Conservation (phyloP, 1,140 invertebrate genomes). For the Tribolium madens region DNA sequence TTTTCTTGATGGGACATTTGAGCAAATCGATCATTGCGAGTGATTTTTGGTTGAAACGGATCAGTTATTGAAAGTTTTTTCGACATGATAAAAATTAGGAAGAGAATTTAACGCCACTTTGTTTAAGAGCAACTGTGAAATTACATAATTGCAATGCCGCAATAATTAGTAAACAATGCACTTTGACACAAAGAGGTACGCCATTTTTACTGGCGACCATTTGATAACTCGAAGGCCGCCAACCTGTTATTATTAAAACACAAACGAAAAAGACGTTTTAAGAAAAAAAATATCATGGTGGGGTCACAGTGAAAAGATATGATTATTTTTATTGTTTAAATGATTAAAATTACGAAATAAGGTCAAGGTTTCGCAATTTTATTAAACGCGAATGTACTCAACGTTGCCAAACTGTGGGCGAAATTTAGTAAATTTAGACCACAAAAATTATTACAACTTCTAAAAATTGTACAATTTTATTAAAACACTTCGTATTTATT, state of each 20-base stretch:
- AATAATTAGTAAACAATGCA: constrained; percentile 32
- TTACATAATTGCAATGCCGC: constrained; percentile 14
- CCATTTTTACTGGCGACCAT: constrained; percentile 24
- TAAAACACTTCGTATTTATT: too few relatives aligned
- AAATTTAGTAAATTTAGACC: too few relatives aligned
- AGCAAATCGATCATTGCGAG: constrained; percentile 74
- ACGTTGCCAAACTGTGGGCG: not conserved
- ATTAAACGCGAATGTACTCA: not conserved
- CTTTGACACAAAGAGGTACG: constrained; percentile 25
- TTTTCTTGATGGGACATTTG: constrained; percentile 87
- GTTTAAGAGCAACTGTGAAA: not conserved
- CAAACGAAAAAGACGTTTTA: not conserved
- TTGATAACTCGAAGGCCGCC: not conserved
- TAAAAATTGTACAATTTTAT: too few relatives aligned
- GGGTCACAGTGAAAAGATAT: not conserved
- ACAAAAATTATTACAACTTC: too few relatives aligned
- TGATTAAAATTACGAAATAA: not conserved
- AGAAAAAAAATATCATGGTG: not conserved
- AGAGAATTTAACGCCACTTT: not conserved
- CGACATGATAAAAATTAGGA: constrained; percentile 56
- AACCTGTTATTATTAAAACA: not conserved
- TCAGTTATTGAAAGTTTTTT: constrained; percentile 62
- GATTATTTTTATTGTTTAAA: not conserved
- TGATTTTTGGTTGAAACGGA: constrained; percentile 71
- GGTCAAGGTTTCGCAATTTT: constrained; percentile 8